phyloP scores from a whole-genome alignment of 2,888 invertebrate species.

The Antheraea yamamai region DNA sequence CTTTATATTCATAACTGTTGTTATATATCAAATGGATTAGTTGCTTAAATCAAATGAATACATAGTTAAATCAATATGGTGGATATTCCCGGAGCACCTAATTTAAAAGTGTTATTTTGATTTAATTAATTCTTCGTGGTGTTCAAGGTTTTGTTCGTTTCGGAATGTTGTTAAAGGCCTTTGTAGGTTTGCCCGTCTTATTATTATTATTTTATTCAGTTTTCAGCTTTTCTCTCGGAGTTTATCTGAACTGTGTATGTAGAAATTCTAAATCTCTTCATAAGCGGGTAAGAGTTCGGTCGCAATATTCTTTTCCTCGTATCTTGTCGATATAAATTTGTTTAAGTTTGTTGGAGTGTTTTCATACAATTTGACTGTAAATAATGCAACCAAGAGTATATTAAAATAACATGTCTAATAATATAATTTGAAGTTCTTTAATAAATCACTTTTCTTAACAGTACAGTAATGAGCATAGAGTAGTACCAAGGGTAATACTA shows the following conservation, averaged over 20 bases:
- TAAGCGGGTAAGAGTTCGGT: no score
- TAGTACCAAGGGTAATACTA: no score
- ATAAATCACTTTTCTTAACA: no score
- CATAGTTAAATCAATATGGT: background rate
- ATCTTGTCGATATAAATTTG: no score
- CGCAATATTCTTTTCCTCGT: no score
- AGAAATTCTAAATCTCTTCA: no score
- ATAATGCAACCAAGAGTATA: no score
- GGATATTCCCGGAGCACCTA: background rate
- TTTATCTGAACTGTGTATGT: background rate
- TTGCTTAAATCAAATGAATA: background rate
- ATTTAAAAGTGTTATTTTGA: constrained; percentile 1
- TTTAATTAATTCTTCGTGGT: background rate
- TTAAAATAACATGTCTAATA: no score
- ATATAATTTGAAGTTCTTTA: no score
- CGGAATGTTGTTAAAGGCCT: background rate
- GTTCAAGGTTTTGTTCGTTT: background rate
- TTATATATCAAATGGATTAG: background rate
- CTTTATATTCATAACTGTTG: background rate
- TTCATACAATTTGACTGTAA: no score
- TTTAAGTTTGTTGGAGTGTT: no score
- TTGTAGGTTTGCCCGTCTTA: background rate
- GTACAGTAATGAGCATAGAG: no score
- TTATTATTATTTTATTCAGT: background rate
- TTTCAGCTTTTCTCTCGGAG: background rate